phyloP scores from a whole-genome alignment of 2,113 vertebrate species.

The Deroptyus accipitrinus region DNA sequence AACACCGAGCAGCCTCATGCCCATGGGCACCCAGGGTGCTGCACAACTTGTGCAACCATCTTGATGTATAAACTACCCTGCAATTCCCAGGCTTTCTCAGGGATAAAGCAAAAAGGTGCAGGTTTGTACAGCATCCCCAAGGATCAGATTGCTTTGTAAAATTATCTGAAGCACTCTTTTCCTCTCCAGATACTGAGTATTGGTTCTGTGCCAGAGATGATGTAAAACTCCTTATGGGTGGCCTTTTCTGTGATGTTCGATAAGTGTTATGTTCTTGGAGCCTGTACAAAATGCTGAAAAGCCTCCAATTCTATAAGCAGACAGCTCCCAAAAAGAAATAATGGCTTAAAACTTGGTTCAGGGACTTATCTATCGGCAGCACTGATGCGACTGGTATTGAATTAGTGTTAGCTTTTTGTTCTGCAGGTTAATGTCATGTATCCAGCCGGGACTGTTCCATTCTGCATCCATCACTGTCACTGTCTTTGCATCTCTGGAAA shows the following conservation, averaged over 20 bases:
- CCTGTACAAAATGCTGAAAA: background rate
- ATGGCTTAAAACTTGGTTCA: background rate
- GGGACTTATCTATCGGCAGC: background rate
- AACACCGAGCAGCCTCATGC: background rate
- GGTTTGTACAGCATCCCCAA: background rate
- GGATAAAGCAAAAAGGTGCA: background rate
- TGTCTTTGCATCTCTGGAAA: background rate
- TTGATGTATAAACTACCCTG: background rate
- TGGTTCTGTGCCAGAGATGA: background rate
- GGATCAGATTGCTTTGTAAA: background rate
- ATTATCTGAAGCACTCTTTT: background rate
- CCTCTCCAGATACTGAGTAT: background rate
- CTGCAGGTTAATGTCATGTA: background rate
- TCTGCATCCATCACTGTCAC: fast-evolving
- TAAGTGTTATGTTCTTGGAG: background rate
- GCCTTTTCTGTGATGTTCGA: background rate
- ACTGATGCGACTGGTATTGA: background rate
- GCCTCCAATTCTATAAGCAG: background rate
- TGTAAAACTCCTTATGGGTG: background rate
- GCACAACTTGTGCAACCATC: fast-evolving
- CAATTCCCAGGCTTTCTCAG: background rate
- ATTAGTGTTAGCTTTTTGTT: background rate
- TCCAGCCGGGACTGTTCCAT: background rate
- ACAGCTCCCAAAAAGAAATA: background rate
- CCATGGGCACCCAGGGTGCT: too few species aligned